A percentile compares a stretch with the other conserved stretches of the same genome.
Evolutionary conservation across 92 coral and sea anemone species (phyloP).

Genomic region (Epizoanthus ramosus): DNA sequence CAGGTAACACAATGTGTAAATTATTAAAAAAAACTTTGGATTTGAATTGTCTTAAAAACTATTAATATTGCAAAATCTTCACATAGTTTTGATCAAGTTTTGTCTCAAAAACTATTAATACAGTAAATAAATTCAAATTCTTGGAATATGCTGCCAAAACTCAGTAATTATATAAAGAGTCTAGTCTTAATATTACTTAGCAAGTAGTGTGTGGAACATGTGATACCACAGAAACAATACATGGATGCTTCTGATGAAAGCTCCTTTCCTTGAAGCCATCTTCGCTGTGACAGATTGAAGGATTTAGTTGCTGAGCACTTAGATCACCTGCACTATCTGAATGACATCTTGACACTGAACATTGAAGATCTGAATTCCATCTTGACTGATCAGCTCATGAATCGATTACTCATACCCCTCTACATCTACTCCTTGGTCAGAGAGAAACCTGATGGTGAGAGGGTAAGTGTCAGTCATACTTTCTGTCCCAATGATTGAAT

Average conservation of each 20-base stretch:
- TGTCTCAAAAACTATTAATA: too few species aligned
- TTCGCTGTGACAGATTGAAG: conserved; percentile 88
- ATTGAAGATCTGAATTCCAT: conserved; percentile 85
- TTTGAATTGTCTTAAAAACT: too few species aligned
- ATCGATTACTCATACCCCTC: conserved; percentile 86
- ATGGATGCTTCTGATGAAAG: not conserved
- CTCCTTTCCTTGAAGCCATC: conserved; percentile 66
- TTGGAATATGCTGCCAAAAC: too few species aligned
- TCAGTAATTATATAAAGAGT: not conserved
- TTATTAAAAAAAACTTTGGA: not conserved
- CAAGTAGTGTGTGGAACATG: too few species aligned
- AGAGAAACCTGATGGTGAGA: conserved; percentile 54
- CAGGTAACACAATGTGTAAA: too few species aligned
- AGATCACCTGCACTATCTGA: conserved; percentile 93
- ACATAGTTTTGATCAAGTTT: too few species aligned
- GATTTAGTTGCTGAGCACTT: conserved; percentile 96
- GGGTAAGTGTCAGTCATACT: conserved; percentile 41
- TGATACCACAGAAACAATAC: not conserved
- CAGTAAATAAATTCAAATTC: too few species aligned
- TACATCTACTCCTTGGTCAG: conserved; percentile 88
- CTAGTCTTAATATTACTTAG: not conserved
- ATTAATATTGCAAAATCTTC: too few species aligned
- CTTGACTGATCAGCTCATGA: conserved; percentile 85
- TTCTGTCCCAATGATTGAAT: too few species aligned
- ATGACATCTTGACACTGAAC: conserved; percentile 84